Base-by-base conservation (phyloP, 2,888 invertebrate genomes). In the Drosophila acutilabella region DNA sequence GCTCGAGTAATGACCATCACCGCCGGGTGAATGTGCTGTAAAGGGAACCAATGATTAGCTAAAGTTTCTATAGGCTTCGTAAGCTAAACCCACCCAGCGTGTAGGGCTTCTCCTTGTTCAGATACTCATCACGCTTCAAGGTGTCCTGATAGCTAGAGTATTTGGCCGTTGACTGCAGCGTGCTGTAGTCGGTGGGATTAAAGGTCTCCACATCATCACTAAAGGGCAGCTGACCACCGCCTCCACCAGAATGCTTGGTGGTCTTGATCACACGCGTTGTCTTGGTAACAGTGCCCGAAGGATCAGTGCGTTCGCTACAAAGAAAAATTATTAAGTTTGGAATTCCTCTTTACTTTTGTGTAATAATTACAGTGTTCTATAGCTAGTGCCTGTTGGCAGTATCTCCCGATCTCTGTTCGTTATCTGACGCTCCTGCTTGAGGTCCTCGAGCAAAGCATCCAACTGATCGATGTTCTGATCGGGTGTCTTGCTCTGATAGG, bases 381-480 rank as follows among this genome's bases (percentile, higher is more conserved):
- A 92, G 65, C 80, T 88, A 1, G 66, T 86, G 30, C 83, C 89
- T 11, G 61, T 73, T 23, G 89, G 88, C 57, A 85, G 42, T 0
- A 64, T 58, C 10, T 85, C 85, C 1, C 89, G 88, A 2, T 85
- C 88, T 52, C 79, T 79, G 66, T 44, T 89, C 20, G 92, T 91
- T 36, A 89, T 83, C 62, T 92, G 89, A 6, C 92, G 90, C 71
- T 93, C 92, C 60, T 91, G 88, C 80, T 96, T 95, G 81, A 96
- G 92, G 90, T 96, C 96, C 79, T 96, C 96, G 58, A 96, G 93
- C 52, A 96, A 92, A 0, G 95, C 95, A 90, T 96, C 96, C 88
- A 96, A 92, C 90, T 96, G 96, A 82, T 95, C 96, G 50, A 96
- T 95, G 88, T 96, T 96, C 87, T 95, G 94, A 78, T 91, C 89